Percentiles rank a stretch among this genome's conserved stretches.
Conservation (phyloP, 2,888 invertebrate genomes). For the Hypena proboscidalis region DNA sequence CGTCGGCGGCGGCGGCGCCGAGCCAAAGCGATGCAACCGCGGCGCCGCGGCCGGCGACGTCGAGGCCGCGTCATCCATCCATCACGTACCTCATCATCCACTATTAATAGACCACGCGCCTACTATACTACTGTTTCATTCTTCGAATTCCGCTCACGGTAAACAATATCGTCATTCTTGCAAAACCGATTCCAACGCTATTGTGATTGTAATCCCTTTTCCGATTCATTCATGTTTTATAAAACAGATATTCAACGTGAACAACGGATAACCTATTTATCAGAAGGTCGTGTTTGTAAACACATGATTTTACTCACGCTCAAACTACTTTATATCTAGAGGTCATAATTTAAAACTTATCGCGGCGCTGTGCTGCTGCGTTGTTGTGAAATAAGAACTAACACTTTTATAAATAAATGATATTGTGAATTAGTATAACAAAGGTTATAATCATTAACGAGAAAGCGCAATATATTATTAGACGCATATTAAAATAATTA, state of each 20-base stretch:
- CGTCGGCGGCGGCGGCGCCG: conserved; percentile 52
- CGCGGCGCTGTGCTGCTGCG: conserved; percentile 25
- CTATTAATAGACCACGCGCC: conserved; percentile 72
- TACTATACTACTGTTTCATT: conserved; percentile 66
- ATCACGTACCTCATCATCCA: conserved; percentile 75
- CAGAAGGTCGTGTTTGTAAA: conserved; percentile 72
- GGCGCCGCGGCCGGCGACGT: conserved; percentile 42
- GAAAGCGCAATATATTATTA: conserved; percentile 10
- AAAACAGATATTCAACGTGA: conserved; percentile 56
- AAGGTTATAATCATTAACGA: conserved; percentile 21
- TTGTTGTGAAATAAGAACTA: conserved; percentile 34
- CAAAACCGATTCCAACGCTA: conserved; percentile 48
- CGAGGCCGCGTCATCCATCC: conserved; percentile 81
- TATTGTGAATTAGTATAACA: conserved; percentile 21
- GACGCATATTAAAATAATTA: conserved; percentile 23
- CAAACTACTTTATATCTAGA: conserved; percentile 52
- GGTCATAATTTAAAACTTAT: conserved; percentile 45
- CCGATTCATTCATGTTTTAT: conserved; percentile 59
- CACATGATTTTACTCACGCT: conserved; percentile 57
- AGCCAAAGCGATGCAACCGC: conserved; percentile 51
- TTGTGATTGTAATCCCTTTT: conserved; percentile 43
- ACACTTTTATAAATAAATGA: conserved; percentile 23
- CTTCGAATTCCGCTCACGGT: conserved; percentile 70
- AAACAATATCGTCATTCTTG: conserved; percentile 65
- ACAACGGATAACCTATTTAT: conserved; percentile 68